phyloP scores from a whole-genome alignment of 2,797 vertebrate species.

The Cryptoblepharus egeriae region DNA sequence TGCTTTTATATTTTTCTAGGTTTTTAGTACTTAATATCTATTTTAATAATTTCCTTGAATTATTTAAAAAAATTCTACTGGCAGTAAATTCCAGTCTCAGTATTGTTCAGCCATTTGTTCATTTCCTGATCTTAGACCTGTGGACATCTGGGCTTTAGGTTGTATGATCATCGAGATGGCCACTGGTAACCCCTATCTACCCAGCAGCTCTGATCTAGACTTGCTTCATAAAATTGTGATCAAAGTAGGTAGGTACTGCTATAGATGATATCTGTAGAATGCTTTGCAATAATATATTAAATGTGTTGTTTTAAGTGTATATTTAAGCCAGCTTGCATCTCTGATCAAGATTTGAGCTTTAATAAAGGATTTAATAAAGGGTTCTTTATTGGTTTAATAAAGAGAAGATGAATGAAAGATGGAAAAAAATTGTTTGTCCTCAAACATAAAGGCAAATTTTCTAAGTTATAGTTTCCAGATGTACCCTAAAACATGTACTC shows the following conservation, averaged over 20 bases:
- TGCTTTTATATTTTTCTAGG: not conserved
- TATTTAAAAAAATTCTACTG: not conserved
- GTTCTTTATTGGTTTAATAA: not conserved
- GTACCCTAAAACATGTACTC: not conserved
- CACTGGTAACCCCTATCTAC: constrained; percentile 74
- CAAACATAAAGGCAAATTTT: not conserved
- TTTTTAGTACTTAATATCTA: not conserved
- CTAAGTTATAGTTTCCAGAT: no score
- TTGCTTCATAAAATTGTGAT: constrained; percentile 77
- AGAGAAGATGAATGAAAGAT: not conserved
- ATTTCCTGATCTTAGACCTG: constrained; percentile 68
- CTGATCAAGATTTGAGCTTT: not conserved
- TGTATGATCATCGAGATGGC: constrained; percentile 79
- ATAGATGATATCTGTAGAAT: not conserved
- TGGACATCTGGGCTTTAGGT: constrained; percentile 78
- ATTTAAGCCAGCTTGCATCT: not conserved
- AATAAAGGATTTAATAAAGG: no score
- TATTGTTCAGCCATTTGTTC: constrained; percentile 40
- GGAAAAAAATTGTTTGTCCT: not conserved
- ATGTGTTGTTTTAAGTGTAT: not conserved
- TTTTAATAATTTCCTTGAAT: not conserved
- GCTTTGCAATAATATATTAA: not conserved
- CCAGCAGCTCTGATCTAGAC: constrained; percentile 76
- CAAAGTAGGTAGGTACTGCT: constrained; percentile 76
- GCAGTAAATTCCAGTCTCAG: not conserved